phyloP scores from a whole-genome alignment of 2,113 vertebrate genomes.

The Neodon shergylaensis region DNA sequence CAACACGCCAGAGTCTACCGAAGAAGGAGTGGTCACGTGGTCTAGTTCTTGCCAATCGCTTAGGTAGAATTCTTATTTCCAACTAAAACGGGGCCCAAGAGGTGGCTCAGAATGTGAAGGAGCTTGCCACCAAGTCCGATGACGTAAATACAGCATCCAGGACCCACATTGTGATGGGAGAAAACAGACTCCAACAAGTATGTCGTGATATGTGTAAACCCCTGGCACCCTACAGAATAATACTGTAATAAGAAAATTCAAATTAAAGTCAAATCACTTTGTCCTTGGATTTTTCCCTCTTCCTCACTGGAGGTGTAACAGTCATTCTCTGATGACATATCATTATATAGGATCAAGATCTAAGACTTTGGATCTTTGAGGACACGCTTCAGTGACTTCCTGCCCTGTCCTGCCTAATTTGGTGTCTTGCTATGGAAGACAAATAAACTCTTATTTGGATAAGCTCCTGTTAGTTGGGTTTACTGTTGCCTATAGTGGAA shows the following conservation, averaged over 20 bases:
- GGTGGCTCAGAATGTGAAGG: background rate
- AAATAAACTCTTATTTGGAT: background rate
- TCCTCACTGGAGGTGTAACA: background rate
- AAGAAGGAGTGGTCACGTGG: background rate
- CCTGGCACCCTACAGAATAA: no score
- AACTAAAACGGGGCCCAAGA: background rate
- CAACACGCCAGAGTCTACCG: background rate
- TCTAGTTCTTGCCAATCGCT: background rate
- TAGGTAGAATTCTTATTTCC: constrained; percentile 13
- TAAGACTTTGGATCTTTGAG: background rate
- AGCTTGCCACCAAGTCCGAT: background rate
- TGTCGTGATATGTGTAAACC: no score
- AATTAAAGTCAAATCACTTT: background rate
- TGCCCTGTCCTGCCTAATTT: background rate
- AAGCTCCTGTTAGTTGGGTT: background rate
- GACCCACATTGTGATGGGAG: no score
- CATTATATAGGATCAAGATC: background rate
- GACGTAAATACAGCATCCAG: background rate
- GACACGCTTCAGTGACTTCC: background rate
- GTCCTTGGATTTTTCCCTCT: background rate
- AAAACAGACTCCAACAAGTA: no score
- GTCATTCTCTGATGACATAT: background rate
- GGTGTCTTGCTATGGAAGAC: background rate
- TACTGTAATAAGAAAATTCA: background rate
- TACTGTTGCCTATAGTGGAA: background rate